Evolutionary conservation across 2,888 invertebrate genomes (phyloP), one percentile per base, ranked within the genome.

Genomic region (Cerceris rybyensis): DNA sequence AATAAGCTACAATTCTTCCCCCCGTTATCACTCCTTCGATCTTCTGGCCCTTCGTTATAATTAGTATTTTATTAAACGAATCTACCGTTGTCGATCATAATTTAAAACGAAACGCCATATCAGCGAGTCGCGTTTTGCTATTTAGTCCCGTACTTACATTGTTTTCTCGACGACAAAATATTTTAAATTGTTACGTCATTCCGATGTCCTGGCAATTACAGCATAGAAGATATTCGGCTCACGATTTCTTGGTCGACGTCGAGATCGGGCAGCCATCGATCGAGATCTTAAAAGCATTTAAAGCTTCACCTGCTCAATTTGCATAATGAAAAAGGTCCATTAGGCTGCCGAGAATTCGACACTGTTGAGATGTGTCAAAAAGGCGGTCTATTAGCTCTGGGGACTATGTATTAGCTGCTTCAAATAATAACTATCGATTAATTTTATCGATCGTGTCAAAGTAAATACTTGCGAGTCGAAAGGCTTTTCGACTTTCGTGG

Each of bases 251-350:
- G 76, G 78, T 73, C 75, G 69, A 61, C 69, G 58, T 57, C 50
- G 70, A 75, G 84, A 74, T 81, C 80, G 67, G 66, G 39, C 63
- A 63, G 69, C 57, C 63, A 59, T 42, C 78, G 84, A 81, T 84
- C 76, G 75, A 76, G 82, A 86, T 86, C 85, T 85, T 85, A 85
- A 85, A 82, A 85, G 86, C 86, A 78, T 82, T 85, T 78, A 69
- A 82, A 81, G 69, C 65, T 68, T 84, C 84, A 87, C 87, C 85
- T 85, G 85, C 81, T 55, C 79, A 75, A 88, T 88, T 83, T 87
- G 86, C 86, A 86, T 85, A 86, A 84, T 82, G 84, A 88, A 88
- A 87, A 83, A 82, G 85, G 84, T 84, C 86, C 84, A 88, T 88
- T 86, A 86, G 82, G 75, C 78, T 63, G 43, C 52, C 70, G 59